Evolutionary conservation across 2,113 vertebrate genomes (phyloP), one percentile per base, ranked within the genome.

Genomic region (Potamarius usumacintae): DNA sequence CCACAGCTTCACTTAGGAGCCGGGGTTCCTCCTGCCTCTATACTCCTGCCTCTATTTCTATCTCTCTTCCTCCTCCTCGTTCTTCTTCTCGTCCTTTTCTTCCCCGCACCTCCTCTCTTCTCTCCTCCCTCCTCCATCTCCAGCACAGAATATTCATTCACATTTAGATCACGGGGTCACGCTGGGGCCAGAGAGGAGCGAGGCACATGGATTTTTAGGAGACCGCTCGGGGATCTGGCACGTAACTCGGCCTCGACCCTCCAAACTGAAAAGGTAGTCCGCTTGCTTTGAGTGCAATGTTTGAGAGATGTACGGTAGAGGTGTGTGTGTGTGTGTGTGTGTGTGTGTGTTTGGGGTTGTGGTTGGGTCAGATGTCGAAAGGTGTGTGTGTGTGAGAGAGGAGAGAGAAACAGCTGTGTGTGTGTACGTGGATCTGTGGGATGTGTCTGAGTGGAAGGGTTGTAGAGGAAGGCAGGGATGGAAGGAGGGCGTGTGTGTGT

Each of bases 121-220:
- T 30, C 82, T 83, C 71, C 82, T 90, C 92, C 88, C 92, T 90
- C 89, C 91, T 92, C 91, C 94, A 91, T 92, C 90, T 92, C 93
- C 93, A 95, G 94, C 94, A 96, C 94, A 95, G 94, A 95, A 95
- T 96, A 94, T 94, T 96, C 95, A 95, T 96, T 96, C 95, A 96
- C 93, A 94, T 96, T 95, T 95, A 95, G 96, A 95, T 95, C 93
- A 91, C 60, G 94, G 95, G 96, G 96, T 96, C 96, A 95, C 88
- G 91, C 91, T 92, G 95, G 94, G 96, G 96, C 94, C 95, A 96
- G 94, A 90, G 89, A 90, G 90, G 92, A 94, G 93, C 74, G 76
- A 92, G 93, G 90, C 83, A 89, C 85, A 78, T 93, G 91, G 90
- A 91, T 88, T 82, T 89, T 85, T 83, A 72, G 57, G 92, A 94